A percentile compares a stretch with the other conserved stretches of the same genome.
phyloP scores from a whole-genome alignment of 1,140 invertebrate genomes.

The Amphibalanus amphitrite region DNA sequence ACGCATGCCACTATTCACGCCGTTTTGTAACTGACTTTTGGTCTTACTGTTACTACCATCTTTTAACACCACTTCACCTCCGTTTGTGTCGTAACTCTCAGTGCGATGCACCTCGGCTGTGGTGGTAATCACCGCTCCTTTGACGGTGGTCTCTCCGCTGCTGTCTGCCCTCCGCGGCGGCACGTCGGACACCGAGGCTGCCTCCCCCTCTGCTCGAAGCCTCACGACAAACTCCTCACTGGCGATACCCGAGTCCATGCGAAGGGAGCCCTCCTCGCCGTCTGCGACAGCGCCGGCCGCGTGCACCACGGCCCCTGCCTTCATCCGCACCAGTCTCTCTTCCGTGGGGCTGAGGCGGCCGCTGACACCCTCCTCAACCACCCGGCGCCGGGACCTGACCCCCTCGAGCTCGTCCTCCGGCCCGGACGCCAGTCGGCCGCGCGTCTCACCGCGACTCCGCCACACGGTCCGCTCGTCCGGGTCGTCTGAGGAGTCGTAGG shows the following conservation, averaged over 20 bases:
- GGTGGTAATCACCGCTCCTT: not conserved
- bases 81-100: not conserved
- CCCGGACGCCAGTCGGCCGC: too few relatives aligned
- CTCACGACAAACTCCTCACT: not conserved
- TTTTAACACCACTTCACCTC: not conserved
- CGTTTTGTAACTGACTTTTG: too few relatives aligned
- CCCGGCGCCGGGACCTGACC: not conserved
- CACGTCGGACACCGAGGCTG: not conserved
- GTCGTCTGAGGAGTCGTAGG: too few relatives aligned
- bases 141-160: not conserved
- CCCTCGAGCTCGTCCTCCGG: not conserved
- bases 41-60: not conserved
- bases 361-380: not conserved
- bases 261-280: not conserved
- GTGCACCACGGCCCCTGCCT: too few relatives aligned
- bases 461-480: not conserved
- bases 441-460: not conserved
- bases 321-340: not conserved
- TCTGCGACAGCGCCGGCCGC: too few relatives aligned
- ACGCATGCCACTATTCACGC: too few relatives aligned
- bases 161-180: not conserved
- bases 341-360: not conserved
- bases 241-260: not conserved
- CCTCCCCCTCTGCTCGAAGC: not conserved
- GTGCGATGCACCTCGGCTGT: not conserved